Evolutionary conservation across 2,888 invertebrate genomes (phyloP).

Genomic region (Pammene aurita): DNA sequence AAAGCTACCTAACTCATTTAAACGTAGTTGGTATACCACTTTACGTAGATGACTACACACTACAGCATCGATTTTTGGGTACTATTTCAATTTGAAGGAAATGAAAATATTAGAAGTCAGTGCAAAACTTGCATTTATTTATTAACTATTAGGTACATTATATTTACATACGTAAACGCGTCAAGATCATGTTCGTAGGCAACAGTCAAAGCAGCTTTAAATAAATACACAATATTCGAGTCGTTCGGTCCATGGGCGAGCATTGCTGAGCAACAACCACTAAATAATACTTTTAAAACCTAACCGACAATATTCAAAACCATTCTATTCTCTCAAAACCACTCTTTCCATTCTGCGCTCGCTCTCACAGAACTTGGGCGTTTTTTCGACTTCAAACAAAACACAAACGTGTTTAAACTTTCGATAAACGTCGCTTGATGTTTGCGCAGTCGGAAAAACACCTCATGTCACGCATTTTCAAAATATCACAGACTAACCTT

Average conservation of each 20-base stretch:
- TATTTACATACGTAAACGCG: slow-evolving; percentile 81
- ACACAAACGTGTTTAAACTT: neutral
- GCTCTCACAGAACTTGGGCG: slow-evolving; percentile 38
- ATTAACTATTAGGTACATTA: slow-evolving; percentile 64
- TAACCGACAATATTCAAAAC: slow-evolving; percentile 19
- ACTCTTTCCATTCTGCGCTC: slow-evolving; percentile 38
- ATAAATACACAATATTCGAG: slow-evolving; percentile 68
- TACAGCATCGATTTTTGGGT: no score
- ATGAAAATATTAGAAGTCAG: slow-evolving; percentile 48
- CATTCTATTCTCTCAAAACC: slow-evolving; percentile 22
- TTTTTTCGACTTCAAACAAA: slow-evolving; percentile 17
- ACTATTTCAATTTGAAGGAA: neutral
- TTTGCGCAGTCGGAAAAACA: slow-evolving; percentile 3
- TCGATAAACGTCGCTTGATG: neutral
- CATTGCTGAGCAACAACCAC: slow-evolving; percentile 55
- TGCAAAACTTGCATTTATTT: slow-evolving; percentile 78
- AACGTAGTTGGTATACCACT: no score
- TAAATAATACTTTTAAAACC: slow-evolving; percentile 42
- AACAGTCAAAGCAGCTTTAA: slow-evolving; percentile 79
- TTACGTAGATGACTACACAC: no score
- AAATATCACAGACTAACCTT: slow-evolving; percentile 42
- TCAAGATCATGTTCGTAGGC: slow-evolving; percentile 80
- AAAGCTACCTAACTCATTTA: no score
- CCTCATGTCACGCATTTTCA: slow-evolving; percentile 16
- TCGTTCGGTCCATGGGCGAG: slow-evolving; percentile 54